Evolutionary conservation across 2,797 vertebrate genomes (phyloP), one percentile per base, ranked within the genome.

Genomic region (Leptodactylus fallax): DNA sequence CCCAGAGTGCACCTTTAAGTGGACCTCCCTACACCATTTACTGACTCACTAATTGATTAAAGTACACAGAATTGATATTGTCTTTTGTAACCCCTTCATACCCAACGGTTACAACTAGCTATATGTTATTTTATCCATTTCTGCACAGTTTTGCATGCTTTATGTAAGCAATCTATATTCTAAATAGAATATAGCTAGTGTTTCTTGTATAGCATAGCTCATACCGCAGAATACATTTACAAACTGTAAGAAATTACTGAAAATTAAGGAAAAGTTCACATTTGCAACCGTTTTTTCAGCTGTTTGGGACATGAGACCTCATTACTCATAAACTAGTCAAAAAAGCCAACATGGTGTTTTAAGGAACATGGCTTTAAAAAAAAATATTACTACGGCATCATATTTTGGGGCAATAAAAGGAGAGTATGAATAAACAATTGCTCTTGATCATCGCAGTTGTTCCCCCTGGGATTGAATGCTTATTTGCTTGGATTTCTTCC

Each of bases 11-110:
- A 89, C 69, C 78, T 86, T 53, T 86, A 86, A 89, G 51, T 58
- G 84, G 69, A 81, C 45, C 78, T 85, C 83, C 77, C 77, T 53
- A 47, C 27, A 53, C 78, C 61, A 85, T 85, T 81, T 17, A 76
- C 69, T 56, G 60, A 51, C 51, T 82, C 36, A 23, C 51, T 77
- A 86, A 89, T 89, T 89, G 79, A 89, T 86, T 85, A 89, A 78
- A 81, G 61, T 87, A 83, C 79, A 87, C 51, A 78, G 16, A 82
- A 63, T 72, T 63, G 14, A 81, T 25, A 63, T 13, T 61, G 6
- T 36, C 56, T 56, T 67, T 76, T 25, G 45, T 84, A 84, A 84
- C 71, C 36, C 83, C 9, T 84, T 47, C 82, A 4, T 74, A 47
- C 13, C 25, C 13, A 21, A 16, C 36, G 4, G 36, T 36, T 36